Evolutionary conservation across 2,113 vertebrate species (phyloP), one percentile per base, ranked within the genome.

Genomic region (Tiliqua scincoides): DNA sequence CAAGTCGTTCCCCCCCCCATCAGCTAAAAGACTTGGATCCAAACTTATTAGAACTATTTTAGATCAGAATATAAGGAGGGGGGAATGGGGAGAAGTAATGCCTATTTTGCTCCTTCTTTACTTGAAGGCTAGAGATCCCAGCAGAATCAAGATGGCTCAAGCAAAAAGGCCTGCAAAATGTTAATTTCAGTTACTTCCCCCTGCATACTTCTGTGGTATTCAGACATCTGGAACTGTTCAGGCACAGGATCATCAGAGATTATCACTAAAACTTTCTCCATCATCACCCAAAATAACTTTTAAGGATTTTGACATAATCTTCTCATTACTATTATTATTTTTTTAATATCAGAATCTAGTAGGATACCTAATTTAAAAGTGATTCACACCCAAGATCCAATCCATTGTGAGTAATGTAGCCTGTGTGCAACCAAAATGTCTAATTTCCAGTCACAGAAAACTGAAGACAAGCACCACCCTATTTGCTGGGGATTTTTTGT

Each of bases 181-280:
- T 88, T 94, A 89, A 92, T 93, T 88, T 89, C n/a, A n/a, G n/a
- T n/a, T n/a, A n/a, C n/a, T n/a, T n/a, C n/a, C n/a, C n/a, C n/a
- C 85, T 72, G 79, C 67, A 78, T 25, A 89, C 77, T 78, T 63
- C 27, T 73, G 75, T 91, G 61, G 61, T 83, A 75, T 81, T 87
- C 68, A 93, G 78, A 94, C 94, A 97, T 95, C 93, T 96, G 96
- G 93, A 96, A 96, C 43, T 78, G 94, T 89, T 95, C 90, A 94
- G 88, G 89, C 91, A 83, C 91, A 91, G 79, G 93, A 95, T 85
- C 87, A 93, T 93, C 93, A 91, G 87, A 89, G 89, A 87, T 89
- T 94, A 92, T 91, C 92, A 95, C 93, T 93, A 94, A 93, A 93
- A 85, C 82, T 86, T 93, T 93, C 86, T 63, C 82, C 83, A 43